phyloP scores from a whole-genome alignment of 2,113 vertebrate species.

The Aspidoscelis tigris region DNA sequence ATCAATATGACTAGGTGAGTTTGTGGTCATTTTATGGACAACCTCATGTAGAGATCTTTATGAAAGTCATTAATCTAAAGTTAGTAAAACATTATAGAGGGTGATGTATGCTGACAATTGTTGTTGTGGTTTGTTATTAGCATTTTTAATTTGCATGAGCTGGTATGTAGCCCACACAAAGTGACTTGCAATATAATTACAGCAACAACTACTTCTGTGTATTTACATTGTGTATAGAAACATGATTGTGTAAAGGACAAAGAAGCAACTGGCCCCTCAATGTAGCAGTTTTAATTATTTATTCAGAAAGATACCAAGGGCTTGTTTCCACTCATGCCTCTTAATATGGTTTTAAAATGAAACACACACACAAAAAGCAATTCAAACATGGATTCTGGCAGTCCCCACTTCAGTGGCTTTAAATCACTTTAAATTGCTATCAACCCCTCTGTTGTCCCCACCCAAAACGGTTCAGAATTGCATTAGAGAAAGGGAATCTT shows the following conservation, averaged over 20 bases:
- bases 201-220: neutral
- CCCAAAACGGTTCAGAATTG: too few relatives aligned
- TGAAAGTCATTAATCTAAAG: neutral
- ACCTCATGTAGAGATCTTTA: neutral
- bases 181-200: neutral
- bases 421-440: too few relatives aligned
- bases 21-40: neutral
- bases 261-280: neutral
- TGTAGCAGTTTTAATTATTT: neutral
- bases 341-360: too few relatives aligned
- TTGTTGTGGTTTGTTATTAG: constrained; percentile 7
- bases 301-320: neutral
- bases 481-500: too few relatives aligned
- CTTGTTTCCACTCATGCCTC: too few relatives aligned
- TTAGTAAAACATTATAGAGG: neutral
- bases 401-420: too few relatives aligned
- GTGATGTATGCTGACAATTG: constrained; percentile 2
- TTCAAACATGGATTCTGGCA: too few relatives aligned
- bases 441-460: too few relatives aligned
- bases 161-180: neutral
- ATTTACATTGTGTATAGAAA: neutral
- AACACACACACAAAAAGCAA: too few relatives aligned
- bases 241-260: neutral
- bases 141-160: neutral
- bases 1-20: neutral